phyloP scores from a whole-genome alignment of 1,140 invertebrate species.

The Drosophila nigromelanica region DNA sequence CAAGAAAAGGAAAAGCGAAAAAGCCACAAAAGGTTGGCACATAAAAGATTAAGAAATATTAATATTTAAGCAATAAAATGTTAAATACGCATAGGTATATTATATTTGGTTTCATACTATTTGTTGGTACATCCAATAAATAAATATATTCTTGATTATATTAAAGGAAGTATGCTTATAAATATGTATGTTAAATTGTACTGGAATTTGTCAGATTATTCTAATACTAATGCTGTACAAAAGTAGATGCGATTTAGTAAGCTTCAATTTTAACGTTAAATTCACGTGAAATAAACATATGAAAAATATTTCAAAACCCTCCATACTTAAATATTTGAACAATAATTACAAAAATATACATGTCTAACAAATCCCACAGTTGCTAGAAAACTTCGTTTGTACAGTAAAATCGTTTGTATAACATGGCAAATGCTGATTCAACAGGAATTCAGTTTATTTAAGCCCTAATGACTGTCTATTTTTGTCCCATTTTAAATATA shows the following conservation, averaged over 20 bases:
- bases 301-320: no score
- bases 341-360: not conserved
- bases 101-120: no score
- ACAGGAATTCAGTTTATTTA: no score
- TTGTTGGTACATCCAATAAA: not conserved
- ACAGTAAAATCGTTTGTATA: no score
- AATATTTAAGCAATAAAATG: not conserved
- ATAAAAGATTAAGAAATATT: not conserved
- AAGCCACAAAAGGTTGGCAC: not conserved
- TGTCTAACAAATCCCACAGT: no score
- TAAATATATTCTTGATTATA: slow-evolving; percentile 5
- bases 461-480: no score
- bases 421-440: no score
- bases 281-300: no score
- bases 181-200: not conserved
- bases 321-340: not conserved
- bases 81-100: not conserved
- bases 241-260: no score
- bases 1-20: slow-evolving; percentile 15
- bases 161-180: not conserved
- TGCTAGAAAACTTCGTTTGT: no score
- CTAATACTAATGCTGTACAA: not conserved
- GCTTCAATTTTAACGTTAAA: no score
- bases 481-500: not conserved
- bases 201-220: no score